Evolutionary conservation across 2,888 invertebrate genomes (phyloP), one percentile per base, ranked within the genome.

Genomic region (Itoplectis maculator): DNA sequence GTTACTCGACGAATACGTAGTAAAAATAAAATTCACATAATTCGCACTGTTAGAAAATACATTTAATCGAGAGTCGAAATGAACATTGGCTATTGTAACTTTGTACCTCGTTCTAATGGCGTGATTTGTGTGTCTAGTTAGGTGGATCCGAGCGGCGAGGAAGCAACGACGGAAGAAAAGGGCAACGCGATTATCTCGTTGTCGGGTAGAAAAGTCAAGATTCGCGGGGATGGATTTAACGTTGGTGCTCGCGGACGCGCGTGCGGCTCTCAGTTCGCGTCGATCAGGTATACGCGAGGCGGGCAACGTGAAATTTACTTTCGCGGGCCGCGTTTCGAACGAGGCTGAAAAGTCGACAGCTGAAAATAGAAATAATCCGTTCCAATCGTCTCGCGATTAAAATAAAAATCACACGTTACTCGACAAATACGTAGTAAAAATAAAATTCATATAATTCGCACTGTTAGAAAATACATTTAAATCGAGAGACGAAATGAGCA

Each of bases 161-260:
- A 56, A 5, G 35, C 11, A n/a, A 35, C 8, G 29, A 6, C 8
- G 13, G n/a, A 11, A 59, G 13, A 59, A 35, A 59, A 59, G n/a
- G 13, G 20, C 13, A 54, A 20, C 23, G 23, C 23, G 6, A 23
- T n/a, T 54, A 29, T 29, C 54, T 20, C 23, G 54, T 54, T 23
- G 54, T 54, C 11, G 23, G 59, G n/a, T n/a, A n/a, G n/a, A 7
- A 59, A 59, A 35, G 29, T 35, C 29, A 59, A 59, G 59, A 59
- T 35, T 59, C 35, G 59, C 59, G 59, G n/a, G n/a, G 59, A 59
- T 59, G 59, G 59, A 59, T 35, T 59, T 59, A n/a, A 35, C 59
- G 35, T 35, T 15, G 35, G 35, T 13, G n/a, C 29, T 29, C 59
- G 59, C 35, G 59, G 59, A 42, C 20, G 63, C 40, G 20, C 18